A percentile compares a stretch with the other conserved stretches of the same genome.
Evolutionary conservation across 2,888 invertebrate genomes (phyloP).

Genomic region (Stenotaenia linearis): DNA sequence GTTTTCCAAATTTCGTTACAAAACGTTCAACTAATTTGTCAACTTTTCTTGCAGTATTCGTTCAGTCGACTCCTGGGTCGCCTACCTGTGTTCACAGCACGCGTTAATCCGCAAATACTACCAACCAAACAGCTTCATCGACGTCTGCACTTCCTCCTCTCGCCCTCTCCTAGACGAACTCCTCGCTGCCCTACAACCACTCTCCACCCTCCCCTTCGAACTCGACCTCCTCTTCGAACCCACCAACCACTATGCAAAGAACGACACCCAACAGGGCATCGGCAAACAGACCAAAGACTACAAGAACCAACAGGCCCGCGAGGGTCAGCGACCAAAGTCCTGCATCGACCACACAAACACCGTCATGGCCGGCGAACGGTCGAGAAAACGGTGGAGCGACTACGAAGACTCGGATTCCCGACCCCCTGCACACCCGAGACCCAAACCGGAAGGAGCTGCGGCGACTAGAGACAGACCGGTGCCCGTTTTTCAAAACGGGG

Average conservation of each 20-base stretch:
- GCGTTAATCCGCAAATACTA: slow-evolving; percentile 75
- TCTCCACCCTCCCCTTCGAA: slow-evolving; percentile 72
- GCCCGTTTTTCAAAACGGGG: too few relatives aligned
- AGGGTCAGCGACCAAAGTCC: not conserved
- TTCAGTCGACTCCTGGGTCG: slow-evolving; percentile 85
- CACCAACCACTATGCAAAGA: slow-evolving; percentile 47
- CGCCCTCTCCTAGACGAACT: slow-evolving; percentile 64
- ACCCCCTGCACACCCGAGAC: not conserved
- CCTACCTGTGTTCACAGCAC: slow-evolving; percentile 76
- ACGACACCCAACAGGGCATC: not conserved
- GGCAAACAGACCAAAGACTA: slow-evolving; percentile 38
- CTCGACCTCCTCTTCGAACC: slow-evolving; percentile 75
- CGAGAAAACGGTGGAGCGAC: slow-evolving; percentile 64
- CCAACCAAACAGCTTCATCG: slow-evolving; percentile 65
- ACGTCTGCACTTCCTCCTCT: slow-evolving; percentile 54
- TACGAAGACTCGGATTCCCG: not conserved
- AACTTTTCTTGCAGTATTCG: slow-evolving; percentile 61
- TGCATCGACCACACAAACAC: not conserved
- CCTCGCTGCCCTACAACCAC: slow-evolving; percentile 68
- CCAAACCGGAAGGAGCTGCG: slow-evolving; percentile 38
- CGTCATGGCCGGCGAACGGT: slow-evolving; percentile 37
- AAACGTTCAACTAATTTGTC: too few relatives aligned
- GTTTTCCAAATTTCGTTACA: too few relatives aligned
- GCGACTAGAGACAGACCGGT: not conserved
- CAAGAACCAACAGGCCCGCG: slow-evolving; percentile 36